These are phyloP conservation scores for Lasioglossum figueresi DNA, from an alignment of 2,888 invertebrate species.

Conservation along the genomic window DNA sequence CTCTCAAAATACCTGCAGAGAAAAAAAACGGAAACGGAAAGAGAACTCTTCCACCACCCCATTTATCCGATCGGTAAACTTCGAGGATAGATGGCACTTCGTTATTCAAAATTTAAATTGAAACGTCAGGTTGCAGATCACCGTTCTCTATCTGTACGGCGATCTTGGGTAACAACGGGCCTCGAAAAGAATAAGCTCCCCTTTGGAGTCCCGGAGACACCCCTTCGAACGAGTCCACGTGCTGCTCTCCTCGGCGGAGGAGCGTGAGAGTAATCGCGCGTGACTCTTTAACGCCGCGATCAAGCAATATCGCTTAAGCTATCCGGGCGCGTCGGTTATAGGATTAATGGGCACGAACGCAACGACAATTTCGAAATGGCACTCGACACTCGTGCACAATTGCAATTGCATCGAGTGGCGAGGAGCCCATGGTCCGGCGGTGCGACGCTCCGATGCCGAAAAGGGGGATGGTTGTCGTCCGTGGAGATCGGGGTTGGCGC, in stretches of 20 bases:
- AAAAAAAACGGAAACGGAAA: background rate
- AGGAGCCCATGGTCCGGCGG: constrained; percentile 53
- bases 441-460: constrained; percentile 30
- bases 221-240: background rate
- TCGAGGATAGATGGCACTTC: background rate
- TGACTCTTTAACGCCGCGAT: constrained; percentile 70
- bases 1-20: background rate
- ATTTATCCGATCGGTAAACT: background rate
- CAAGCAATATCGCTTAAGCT: constrained; percentile 70
- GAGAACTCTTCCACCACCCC: background rate
- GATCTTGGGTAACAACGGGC: background rate
- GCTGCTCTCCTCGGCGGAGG: constrained; percentile 5
- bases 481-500: constrained; percentile 31
- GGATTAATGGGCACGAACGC: constrained; percentile 67
- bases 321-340: constrained; percentile 50
- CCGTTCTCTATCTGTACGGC: background rate
- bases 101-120: constrained; percentile 14
- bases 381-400: constrained; percentile 68
- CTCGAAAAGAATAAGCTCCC: background rate
- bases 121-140: background rate
- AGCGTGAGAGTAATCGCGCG: constrained; percentile 50
- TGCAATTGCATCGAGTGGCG: constrained; percentile 73
- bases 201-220: background rate
- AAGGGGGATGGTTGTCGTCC: constrained; percentile 43
- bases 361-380: constrained; percentile 70